Percentiles rank a stretch among this genome's conserved stretches.
Conservation (phyloP, 1,140 invertebrate species). For the Condylostylus longicornis region DNA sequence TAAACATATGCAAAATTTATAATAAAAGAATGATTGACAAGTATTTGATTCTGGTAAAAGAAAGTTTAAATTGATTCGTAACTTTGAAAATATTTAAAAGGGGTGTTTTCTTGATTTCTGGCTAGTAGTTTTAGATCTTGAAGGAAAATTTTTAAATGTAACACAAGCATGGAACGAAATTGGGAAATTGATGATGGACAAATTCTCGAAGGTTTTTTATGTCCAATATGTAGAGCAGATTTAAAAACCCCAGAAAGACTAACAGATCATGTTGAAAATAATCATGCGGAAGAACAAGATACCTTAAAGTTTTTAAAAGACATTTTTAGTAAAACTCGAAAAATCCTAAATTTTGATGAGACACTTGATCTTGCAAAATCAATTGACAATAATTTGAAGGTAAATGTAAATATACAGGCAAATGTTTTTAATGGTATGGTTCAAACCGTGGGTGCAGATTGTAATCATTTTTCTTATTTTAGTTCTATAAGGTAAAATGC, state of each 20-base stretch:
- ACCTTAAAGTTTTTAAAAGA: conserved; percentile 79
- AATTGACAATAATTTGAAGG: conserved; percentile 35
- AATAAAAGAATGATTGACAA: too few relatives aligned
- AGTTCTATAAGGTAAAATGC: conserved; percentile 41
- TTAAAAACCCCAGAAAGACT: conserved; percentile 66
- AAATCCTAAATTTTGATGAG: conserved; percentile 61
- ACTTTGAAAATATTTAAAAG: too few relatives aligned
- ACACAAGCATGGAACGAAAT: too few relatives aligned
- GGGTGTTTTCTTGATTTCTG: too few relatives aligned
- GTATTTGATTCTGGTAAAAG: too few relatives aligned
- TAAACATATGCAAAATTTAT: too few relatives aligned
- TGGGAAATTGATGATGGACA: conserved; percentile 34
- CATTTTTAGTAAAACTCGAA: conserved; percentile 76
- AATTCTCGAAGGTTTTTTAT: conserved; percentile 81
- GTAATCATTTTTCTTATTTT: conserved; percentile 62
- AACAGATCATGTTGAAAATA: conserved; percentile 73
- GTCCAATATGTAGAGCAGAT: conserved; percentile 83
- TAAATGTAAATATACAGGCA: conserved; percentile 11
- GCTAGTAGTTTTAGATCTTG: too few relatives aligned
- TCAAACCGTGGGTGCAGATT: conserved; percentile 48
- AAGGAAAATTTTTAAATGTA: too few relatives aligned
- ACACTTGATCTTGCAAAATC: conserved; percentile 37
- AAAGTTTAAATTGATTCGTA: too few relatives aligned
- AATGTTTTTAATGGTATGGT: conserved; percentile 39
- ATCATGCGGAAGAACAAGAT: conserved; percentile 79